Base-by-base conservation (phyloP, 1,140 invertebrate species). In the Sitodiplosis mosellana region DNA sequence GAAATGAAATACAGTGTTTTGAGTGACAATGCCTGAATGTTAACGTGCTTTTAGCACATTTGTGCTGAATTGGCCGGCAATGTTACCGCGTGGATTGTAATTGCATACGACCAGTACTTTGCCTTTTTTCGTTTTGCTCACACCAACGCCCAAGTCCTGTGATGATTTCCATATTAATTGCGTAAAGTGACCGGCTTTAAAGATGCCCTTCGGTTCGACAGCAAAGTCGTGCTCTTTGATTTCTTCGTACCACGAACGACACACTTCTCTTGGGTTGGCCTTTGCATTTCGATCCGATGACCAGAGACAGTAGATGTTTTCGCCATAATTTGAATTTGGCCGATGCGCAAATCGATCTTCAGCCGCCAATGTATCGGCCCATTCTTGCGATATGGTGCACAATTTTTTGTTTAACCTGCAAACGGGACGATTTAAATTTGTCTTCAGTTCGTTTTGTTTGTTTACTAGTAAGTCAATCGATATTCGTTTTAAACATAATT, bases 321-420 rank as follows among this genome's bases (percentile, higher is more conserved):
- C 71, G 27, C 71, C 71, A 48, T 70, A 72, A 67, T 48, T 75
- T 72, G 59, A 77, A 70, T 55, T 76, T 56, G 64, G 68, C 65
- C 63, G 76, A 62, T 65, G 78, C 59, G 58, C 65, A 56, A 90
- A 73, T 49, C 67, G 70, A 51, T 83, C 77, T 48, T 72, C 76
- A 53, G 71, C 72, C 1, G 84, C 78, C 43, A 89, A 67, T 36
- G 78, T 76, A 27, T 80, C 72, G 0, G 86, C 86, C 84, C 85
- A 89, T 60, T 77, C 73, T 61, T 81, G 74, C 45, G 79, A 66
- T 46, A 69, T 65, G 51, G 71, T 66, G 52, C 66, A 65, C 12
- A 76, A 62, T 17, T 68, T 65, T 54, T 66, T 66, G 46, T 57
- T 69, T 0, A 63, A 58, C 52, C 70, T 69, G 50, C 60, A 54